These are phyloP conservation scores for Myzus persicae DNA, from an alignment of 1,140 invertebrate genomes.

Conservation along the genomic window DNA sequence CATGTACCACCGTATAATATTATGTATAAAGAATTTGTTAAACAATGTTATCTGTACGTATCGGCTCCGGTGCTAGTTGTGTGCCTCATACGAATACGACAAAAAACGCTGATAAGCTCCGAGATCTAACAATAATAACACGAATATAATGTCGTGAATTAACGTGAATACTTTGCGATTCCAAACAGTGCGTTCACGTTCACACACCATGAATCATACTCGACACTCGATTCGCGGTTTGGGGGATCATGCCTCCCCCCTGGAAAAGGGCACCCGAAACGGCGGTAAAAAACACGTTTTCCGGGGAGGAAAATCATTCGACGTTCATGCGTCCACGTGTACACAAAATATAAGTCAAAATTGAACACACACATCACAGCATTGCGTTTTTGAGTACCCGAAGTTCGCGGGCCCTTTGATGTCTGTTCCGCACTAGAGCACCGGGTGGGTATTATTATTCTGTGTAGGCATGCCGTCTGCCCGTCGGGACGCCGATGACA, in stretches of 20 bases:
- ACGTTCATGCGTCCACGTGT: background rate
- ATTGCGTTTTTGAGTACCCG: background rate
- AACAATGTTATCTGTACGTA: background rate
- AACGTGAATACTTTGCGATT: background rate
- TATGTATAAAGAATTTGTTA: background rate
- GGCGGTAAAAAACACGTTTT: background rate
- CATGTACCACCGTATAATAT: background rate
- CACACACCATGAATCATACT: background rate
- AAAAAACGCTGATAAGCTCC: background rate
- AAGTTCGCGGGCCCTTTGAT: background rate
- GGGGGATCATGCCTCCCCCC: no score
- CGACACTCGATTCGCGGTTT: no score
- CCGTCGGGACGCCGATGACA: background rate
- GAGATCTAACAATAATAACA: conserved; percentile 3
- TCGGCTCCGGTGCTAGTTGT: background rate
- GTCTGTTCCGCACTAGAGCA: background rate
- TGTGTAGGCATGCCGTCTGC: background rate
- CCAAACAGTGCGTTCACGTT: background rate
- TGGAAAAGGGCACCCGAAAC: background rate
- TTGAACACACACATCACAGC: background rate
- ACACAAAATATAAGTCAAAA: background rate
- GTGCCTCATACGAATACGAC: background rate
- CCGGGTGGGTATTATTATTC: background rate
- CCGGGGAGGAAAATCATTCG: background rate
- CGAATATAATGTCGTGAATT: background rate